Evolutionary conservation across 2,797 vertebrate species (phyloP).

Genomic region (Passerculus sandwichensis): DNA sequence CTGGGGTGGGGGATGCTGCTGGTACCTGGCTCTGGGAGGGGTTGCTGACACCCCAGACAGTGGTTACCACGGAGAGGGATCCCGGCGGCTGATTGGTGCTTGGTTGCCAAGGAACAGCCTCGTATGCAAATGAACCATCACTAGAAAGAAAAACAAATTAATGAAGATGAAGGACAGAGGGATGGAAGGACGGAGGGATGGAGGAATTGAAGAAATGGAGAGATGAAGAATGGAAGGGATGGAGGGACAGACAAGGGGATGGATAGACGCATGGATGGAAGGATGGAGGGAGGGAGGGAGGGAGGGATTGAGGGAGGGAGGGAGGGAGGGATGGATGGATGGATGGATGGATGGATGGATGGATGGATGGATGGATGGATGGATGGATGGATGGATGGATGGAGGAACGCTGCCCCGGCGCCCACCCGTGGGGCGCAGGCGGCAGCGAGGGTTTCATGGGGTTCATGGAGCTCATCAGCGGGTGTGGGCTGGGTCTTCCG

Average conservation of each 20-base stretch:
- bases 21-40: conserved; percentile 93
- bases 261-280: neutral
- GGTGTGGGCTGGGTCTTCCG: conserved; percentile 22
- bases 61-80: conserved; percentile 96
- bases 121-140: conserved; percentile 93
- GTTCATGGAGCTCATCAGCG: conserved; percentile 93
- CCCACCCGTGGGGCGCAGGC: conserved; percentile 89
- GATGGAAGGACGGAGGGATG: neutral
- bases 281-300: neutral
- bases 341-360: neutral
- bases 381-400: neutral
- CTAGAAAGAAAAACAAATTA: conserved; percentile 75
- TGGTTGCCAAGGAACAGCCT: conserved; percentile 90
- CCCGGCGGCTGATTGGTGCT: conserved; percentile 91
- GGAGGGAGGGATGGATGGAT: neutral
- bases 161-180: conserved; percentile 10
- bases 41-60: conserved; percentile 95
- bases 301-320: neutral
- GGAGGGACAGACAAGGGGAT: neutral
- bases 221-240: neutral
- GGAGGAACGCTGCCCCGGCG: neutral
- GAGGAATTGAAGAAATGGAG: neutral
- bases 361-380: neutral
- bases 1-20: rapidly evolving
- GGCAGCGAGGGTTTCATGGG: conserved; percentile 94